A percentile compares a stretch with the other conserved stretches of the same genome.
These are phyloP conservation scores for Arenaria interpres DNA, from an alignment of 2,113 vertebrate species.

Conservation along the genomic window DNA sequence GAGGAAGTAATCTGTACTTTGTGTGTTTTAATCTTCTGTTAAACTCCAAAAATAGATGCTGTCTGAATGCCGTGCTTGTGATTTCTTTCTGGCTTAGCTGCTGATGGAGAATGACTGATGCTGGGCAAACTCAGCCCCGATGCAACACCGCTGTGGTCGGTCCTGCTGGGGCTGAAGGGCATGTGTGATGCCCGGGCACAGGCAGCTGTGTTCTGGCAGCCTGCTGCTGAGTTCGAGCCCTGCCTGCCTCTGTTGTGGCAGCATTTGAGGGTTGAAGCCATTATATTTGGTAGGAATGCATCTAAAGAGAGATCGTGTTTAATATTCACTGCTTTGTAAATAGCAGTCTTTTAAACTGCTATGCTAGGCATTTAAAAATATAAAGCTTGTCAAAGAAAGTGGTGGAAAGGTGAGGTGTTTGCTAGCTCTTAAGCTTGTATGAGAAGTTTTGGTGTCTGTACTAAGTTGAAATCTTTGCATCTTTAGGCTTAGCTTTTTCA, in stretches of 20 bases:
- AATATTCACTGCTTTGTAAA: neutral
- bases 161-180: neutral
- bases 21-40: neutral
- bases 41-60: neutral
- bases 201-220: neutral
- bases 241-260: fast-evolving
- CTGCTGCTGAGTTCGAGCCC: no score
- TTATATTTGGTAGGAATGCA: fast-evolving
- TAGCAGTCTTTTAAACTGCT: neutral
- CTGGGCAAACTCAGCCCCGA: fast-evolving
- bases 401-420: neutral
- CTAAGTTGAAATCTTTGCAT: neutral
- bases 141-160: fast-evolving
- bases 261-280: fast-evolving
- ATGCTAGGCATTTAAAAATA: neutral
- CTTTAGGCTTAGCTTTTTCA: neutral
- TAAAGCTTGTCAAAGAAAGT: neutral
- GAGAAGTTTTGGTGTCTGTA: neutral
- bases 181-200: neutral
- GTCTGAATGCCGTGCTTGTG: fast-evolving
- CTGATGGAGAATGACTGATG: fast-evolving
- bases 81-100: neutral
- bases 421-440: neutral
- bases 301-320: neutral
- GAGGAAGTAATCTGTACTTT: neutral